These are phyloP conservation scores for Microctenopoma steveboyesi DNA, from an alignment of 2,797 vertebrate species.

Conservation along the genomic window DNA sequence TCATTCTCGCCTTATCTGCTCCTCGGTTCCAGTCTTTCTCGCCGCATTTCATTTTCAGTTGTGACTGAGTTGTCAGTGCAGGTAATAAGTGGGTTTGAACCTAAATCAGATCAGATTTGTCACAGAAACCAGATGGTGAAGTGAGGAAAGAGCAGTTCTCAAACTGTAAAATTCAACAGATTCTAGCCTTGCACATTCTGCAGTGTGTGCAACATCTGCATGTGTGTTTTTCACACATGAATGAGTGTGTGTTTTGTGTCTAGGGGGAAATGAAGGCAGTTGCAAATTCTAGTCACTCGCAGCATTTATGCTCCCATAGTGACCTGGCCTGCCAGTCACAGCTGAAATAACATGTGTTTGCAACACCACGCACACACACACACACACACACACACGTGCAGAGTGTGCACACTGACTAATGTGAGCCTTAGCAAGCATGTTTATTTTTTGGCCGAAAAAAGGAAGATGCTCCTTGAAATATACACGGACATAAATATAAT, in stretches of 20 bases:
- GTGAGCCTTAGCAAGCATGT: constrained; percentile 6
- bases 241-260: constrained; percentile 30
- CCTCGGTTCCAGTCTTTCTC: constrained; percentile 46
- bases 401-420: constrained; percentile 1
- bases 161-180: constrained; percentile 34
- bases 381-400: neutral
- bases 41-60: constrained; percentile 63
- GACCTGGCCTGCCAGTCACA: constrained; percentile 53
- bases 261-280: constrained; percentile 16
- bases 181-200: neutral
- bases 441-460: constrained; percentile 5
- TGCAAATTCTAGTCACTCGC: constrained; percentile 43
- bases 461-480: constrained; percentile 1
- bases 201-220: neutral
- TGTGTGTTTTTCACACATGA: constrained; percentile 12
- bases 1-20: constrained; percentile 62
- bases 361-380: constrained; percentile 18
- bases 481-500: neutral
- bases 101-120: constrained; percentile 54
- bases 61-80: constrained; percentile 47
- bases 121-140: constrained; percentile 47
- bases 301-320: constrained; percentile 36
- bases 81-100: constrained; percentile 52
- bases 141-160: constrained; percentile 20
- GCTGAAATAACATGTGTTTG: constrained; percentile 55